These are phyloP conservation scores for Carcharodon carcharias DNA, from an alignment of 2,797 vertebrate species.

Conservation along the genomic window DNA sequence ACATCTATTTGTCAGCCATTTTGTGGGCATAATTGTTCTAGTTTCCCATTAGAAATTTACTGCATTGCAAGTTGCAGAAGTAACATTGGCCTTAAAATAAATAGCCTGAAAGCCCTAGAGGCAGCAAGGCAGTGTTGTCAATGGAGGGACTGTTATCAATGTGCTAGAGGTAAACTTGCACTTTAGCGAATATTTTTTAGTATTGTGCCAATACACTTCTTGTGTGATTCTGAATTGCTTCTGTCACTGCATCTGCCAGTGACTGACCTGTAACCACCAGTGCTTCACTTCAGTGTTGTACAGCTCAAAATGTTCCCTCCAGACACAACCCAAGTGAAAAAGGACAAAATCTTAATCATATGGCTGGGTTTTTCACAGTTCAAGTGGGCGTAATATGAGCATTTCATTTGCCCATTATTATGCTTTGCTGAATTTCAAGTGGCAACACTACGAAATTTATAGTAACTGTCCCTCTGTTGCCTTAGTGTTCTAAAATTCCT, in stretches of 20 bases:
- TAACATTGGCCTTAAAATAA: slow-evolving; percentile 6
- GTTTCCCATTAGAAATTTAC: neutral
- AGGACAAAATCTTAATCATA: neutral
- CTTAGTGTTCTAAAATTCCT: neutral
- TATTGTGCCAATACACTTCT: neutral
- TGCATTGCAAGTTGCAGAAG: neutral
- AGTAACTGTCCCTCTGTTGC: neutral
- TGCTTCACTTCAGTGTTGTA: neutral
- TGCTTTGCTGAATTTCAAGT: slow-evolving; percentile 11
- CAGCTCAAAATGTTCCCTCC: neutral
- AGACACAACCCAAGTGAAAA: slow-evolving; percentile 9
- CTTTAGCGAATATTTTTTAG: neutral
- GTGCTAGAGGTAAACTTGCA: neutral
- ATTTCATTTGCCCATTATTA: neutral
- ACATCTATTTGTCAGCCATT: neutral
- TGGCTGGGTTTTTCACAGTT: slow-evolving; percentile 25
- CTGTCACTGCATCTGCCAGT: neutral
- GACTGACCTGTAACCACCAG: neutral
- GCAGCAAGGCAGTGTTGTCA: neutral
- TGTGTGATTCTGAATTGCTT: neutral
- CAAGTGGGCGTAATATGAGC: neutral
- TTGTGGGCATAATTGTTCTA: neutral
- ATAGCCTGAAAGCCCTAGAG: neutral
- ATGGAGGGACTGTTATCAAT: neutral
- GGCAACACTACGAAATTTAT: neutral